Conservation (phyloP, 2,888 invertebrate genomes). For the Piscicola geometra region DNA sequence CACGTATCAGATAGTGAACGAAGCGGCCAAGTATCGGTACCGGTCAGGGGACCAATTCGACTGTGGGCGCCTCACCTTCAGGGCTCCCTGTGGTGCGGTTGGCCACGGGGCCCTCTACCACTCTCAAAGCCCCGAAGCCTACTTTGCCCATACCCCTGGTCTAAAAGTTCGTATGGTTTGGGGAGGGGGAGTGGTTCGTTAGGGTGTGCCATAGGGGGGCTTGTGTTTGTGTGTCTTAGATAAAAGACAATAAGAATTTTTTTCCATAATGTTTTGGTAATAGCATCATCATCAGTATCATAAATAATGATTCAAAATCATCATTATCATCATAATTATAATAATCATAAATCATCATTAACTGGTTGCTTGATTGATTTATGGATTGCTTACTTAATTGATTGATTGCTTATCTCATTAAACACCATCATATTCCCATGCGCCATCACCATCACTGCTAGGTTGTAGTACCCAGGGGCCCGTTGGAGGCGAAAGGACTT, state of each 20-base stretch:
- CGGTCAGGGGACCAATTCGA: conserved; percentile 82
- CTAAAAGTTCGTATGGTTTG: conserved; percentile 65
- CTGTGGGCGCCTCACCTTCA: conserved; percentile 81
- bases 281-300: no score
- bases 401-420: background rate
- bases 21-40: conserved; percentile 91
- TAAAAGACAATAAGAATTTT: no score
- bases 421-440: no score
- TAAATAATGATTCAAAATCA: no score
- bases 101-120: conserved; percentile 97
- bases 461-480: conserved; percentile 89
- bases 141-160: conserved; percentile 92
- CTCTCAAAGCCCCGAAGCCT: conserved; percentile 94
- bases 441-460: conserved; percentile 49
- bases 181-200: background rate
- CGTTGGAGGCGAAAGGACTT: conserved; percentile 89
- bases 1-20: conserved; percentile 61
- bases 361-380: background rate
- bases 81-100: conserved; percentile 92
- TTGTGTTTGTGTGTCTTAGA: no score
- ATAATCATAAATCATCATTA: conserved; percentile 6
- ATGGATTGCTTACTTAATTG: no score
- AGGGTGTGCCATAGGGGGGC: background rate
- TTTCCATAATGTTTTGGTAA: no score
- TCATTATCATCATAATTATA: background rate